Conservation (phyloP, 2,113 vertebrate species). For the Daboia siamensis region DNA sequence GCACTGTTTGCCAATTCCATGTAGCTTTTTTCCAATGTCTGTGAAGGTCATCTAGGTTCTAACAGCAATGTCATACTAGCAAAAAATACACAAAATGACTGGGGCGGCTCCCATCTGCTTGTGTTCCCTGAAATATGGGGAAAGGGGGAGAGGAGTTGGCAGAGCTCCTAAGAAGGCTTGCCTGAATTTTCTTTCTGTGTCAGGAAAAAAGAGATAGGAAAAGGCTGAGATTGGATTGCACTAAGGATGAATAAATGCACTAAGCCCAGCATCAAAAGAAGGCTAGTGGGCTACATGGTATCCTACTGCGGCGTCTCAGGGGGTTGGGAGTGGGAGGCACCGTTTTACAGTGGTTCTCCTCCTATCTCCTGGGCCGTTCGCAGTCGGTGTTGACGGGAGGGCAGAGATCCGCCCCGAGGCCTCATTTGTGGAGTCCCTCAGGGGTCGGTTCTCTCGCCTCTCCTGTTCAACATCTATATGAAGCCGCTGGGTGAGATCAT, state of each 20-base stretch:
- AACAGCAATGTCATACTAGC: background rate
- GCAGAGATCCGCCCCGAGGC: no score
- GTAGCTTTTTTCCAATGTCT: background rate
- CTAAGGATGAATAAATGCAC: background rate
- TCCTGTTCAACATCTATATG: no score
- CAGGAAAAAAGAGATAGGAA: background rate
- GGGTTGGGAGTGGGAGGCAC: no score
- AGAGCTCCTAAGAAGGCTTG: background rate
- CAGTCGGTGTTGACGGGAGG: no score
- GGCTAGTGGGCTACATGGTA: background rate
- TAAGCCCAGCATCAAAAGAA: background rate
- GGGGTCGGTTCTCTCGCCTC: no score
- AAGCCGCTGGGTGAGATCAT: no score
- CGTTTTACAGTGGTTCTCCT: no score
- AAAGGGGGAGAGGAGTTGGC: background rate
- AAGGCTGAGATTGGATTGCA: background rate
- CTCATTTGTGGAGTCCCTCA: no score
- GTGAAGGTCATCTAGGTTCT: background rate
- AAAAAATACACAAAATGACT: background rate
- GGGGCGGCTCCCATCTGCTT: background rate
- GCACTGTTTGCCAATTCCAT: background rate
- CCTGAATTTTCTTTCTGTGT: background rate
- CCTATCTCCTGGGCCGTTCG: no score
- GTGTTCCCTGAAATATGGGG: background rate
- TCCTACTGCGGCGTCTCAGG: no score